phyloP scores from a whole-genome alignment of 2,888 invertebrate species.

The Helobdella robusta region DNA sequence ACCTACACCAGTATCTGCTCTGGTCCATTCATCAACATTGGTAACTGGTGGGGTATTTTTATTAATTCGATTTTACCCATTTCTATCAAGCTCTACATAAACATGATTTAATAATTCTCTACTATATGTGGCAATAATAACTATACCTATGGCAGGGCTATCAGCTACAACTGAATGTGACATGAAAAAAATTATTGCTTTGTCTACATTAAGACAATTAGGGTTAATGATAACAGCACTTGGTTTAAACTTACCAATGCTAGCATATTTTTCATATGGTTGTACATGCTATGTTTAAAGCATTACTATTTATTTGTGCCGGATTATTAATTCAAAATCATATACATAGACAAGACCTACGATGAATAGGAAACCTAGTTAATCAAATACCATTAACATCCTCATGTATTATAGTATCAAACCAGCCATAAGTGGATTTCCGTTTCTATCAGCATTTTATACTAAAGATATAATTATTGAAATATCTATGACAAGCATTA shows the following conservation, averaged over 20 bases:
- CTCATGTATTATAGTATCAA: slow-evolving; percentile 33
- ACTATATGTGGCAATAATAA: too few species aligned
- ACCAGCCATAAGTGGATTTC: slow-evolving; percentile 38
- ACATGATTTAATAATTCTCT: slow-evolving; percentile 55
- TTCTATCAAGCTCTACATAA: slow-evolving; percentile 50
- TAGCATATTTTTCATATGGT: slow-evolving; percentile 66
- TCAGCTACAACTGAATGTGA: slow-evolving; percentile 52
- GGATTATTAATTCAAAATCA: slow-evolving; percentile 62
- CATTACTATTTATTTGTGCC: slow-evolving; percentile 64
- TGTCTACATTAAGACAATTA: slow-evolving; percentile 66
- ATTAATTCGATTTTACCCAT: slow-evolving; percentile 61
- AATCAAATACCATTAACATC: slow-evolving; percentile 37
- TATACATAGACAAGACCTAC: slow-evolving; percentile 62
- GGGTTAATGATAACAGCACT: slow-evolving; percentile 64
- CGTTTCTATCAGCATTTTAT: slow-evolving; percentile 42
- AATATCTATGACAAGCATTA: slow-evolving; percentile 21
- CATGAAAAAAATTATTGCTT: slow-evolving; percentile 69
- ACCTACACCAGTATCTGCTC: too few species aligned
- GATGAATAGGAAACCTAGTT: slow-evolving; percentile 42
- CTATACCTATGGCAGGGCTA: slow-evolving; percentile 45
- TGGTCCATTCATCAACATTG: slow-evolving; percentile 69
- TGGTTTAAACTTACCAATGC: slow-evolving; percentile 53
- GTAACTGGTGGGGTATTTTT: slow-evolving; percentile 68
- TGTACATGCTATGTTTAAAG: slow-evolving; percentile 67
- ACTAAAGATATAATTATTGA: slow-evolving; percentile 43